A percentile compares a stretch with the other conserved stretches of the same genome.
These are phyloP conservation scores for Rattus norvegicus DNA, from an alignment of 2,113 vertebrate genomes.

Conservation along the genomic window DNA sequence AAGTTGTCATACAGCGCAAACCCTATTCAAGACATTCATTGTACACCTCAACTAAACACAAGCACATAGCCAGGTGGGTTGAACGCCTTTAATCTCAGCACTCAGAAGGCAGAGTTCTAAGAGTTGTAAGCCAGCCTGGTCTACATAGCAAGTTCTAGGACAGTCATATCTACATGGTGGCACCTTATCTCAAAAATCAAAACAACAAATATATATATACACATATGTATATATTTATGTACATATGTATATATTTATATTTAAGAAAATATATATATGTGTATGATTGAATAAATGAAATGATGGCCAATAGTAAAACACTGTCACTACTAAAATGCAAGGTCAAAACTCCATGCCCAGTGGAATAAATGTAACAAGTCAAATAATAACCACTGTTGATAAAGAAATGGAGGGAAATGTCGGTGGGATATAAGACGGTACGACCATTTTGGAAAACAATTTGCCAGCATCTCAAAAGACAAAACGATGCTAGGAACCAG, in stretches of 20 bases:
- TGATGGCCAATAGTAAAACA: background rate
- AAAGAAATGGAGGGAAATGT: background rate
- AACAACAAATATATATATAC: background rate
- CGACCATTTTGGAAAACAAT: slow-evolving; percentile 28
- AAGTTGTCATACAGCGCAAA: background rate
- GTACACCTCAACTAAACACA: background rate
- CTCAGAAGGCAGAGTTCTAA: background rate
- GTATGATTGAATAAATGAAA: slow-evolving; percentile 3
- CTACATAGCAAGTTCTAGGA: background rate
- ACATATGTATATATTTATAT: too few species aligned
- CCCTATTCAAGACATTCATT: background rate
- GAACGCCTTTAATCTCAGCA: background rate
- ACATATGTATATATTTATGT: too few species aligned
- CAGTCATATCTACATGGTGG: background rate
- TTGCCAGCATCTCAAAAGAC: slow-evolving; percentile 5
- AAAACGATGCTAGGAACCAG: background rate
- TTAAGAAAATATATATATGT: background rate
- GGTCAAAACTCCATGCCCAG: background rate
- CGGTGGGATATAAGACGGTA: background rate
- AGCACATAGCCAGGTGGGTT: background rate
- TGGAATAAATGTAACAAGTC: background rate
- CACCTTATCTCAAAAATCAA: background rate
- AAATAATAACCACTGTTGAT: background rate
- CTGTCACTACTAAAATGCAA: background rate
- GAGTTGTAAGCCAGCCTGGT: background rate